Evolutionary conservation across 1,140 invertebrate genomes (phyloP).

Genomic region (Aphis craccivora): DNA sequence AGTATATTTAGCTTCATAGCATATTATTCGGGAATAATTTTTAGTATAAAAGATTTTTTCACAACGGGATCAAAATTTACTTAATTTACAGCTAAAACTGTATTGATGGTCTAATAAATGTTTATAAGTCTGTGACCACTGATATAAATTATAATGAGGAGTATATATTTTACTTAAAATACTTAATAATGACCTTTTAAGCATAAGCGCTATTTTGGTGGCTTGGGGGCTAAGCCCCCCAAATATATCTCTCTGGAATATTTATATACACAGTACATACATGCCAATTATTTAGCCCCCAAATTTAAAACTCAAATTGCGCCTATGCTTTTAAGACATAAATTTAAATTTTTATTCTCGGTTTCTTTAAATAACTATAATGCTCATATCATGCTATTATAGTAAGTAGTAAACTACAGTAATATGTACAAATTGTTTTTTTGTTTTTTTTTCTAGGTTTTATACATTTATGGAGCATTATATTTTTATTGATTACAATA

Average conservation of each 20-base stretch:
- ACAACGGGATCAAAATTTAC: too few species aligned
- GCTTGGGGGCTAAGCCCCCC: too few species aligned
- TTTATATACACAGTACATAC: too few species aligned
- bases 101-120: not conserved
- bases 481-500: constrained; percentile 90
- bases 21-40: too few species aligned
- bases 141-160: not conserved
- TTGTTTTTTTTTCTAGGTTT: constrained; percentile 73
- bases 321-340: too few species aligned
- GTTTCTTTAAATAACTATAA: not conserved
- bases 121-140: not conserved
- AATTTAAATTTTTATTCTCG: not conserved
- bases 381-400: not conserved
- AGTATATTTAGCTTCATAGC: too few species aligned
- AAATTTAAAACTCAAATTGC: too few species aligned
- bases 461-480: constrained; percentile 92
- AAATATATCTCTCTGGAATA: too few species aligned
- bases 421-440: not conserved
- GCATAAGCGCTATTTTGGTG: too few species aligned
- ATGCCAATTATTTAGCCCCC: too few species aligned
- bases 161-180: not conserved
- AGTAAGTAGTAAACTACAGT: not conserved
- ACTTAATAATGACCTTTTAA: not conserved
- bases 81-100: too few species aligned
- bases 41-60: too few species aligned